Percentiles rank a stretch among this genome's conserved stretches.
Conservation (phyloP, 1,140 invertebrate species). For the Drosophila asahinai region DNA sequence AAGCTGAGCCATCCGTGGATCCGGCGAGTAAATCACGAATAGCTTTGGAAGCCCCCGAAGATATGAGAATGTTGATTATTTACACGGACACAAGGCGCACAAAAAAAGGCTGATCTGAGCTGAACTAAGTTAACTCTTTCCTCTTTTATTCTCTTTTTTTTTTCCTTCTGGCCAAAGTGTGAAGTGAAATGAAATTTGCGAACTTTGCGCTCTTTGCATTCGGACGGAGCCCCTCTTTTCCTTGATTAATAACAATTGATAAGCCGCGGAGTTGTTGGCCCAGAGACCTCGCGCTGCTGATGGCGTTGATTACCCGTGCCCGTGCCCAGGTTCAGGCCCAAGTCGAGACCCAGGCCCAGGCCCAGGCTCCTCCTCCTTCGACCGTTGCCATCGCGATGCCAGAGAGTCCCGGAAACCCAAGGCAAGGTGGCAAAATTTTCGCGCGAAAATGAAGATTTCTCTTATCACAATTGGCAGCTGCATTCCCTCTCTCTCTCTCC, state of each 20-base stretch:
- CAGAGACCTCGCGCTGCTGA: conserved; percentile 53
- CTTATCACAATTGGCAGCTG: conserved; percentile 63
- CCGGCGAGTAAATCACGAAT: conserved; percentile 82
- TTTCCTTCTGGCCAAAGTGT: conserved; percentile 60
- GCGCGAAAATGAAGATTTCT: conserved; percentile 82
- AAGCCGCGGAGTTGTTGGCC: conserved; percentile 46
- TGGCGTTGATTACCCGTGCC: conserved; percentile 74
- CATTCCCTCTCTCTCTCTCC: conserved; percentile 2
- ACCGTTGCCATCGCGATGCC: conserved; percentile 14
- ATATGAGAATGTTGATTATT: conserved; percentile 84
- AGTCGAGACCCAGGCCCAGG: not conserved
- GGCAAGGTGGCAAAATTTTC: conserved; percentile 81
- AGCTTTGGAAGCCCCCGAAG: conserved; percentile 66
- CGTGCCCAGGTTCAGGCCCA: conserved; percentile 30
- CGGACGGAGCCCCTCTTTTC: conserved; percentile 50
- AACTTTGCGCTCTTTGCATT: conserved; percentile 68
- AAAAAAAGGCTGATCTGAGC: conserved; percentile 21
- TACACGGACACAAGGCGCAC: conserved; percentile 58
- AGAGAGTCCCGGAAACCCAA: conserved; percentile 28
- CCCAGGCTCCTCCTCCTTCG: conserved; percentile 4
- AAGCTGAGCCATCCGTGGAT: conserved; percentile 25
- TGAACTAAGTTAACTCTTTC: conserved; percentile 3
- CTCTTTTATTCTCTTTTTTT: not conserved
- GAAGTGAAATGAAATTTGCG: conserved; percentile 79
- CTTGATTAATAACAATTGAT: conserved; percentile 84